Base-by-base conservation (phyloP, 2,113 vertebrate species). In the Vicugna pacos region DNA sequence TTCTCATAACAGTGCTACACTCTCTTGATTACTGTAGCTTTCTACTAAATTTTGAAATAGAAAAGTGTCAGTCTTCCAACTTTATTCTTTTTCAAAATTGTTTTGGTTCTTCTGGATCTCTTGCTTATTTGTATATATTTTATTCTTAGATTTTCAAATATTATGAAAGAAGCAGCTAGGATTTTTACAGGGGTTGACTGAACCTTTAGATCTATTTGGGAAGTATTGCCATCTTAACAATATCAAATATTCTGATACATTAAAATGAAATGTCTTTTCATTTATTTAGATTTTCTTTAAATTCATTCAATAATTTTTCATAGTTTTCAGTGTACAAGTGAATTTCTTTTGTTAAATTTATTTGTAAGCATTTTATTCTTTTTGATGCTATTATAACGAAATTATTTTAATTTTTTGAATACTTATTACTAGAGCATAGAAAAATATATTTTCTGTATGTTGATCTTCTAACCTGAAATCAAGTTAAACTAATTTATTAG, bases 341-440 rank as follows among this genome's bases (percentile, higher is more conserved):
- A 58, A 60, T 80, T 91, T 73, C 19, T 72, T 65, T 67, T 87
- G 12, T 38, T 94, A 87, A 67, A 32, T 81, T n/a, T 70, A 88
- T 58, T 72, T 32, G 3, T 28, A 42, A 42, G 38, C 5, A 16
- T 54, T 89, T 83, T 92, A 16, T 75, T 75, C 38, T 77, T 79
- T n/a, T 76, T 85, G 35, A 73, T 72, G 15, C 2, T 58, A 70
- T 79, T 52, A 35, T 58, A 82, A 76, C 52, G 38, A 15, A 91
- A 72, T 19, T 79, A 60, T 30, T 50, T 92, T 79, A 52, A 92
- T 42, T 92, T 83, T 93, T 76, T 11, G 6, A 92, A 79, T 58
- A 75, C 75, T 92, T 4, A 72, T 85, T 76, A 56, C 5, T 77
- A 46, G 19, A 12, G 3, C 48, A 46, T 32, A 35, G 28, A 91